Evolutionary conservation across 2,888 invertebrate genomes (phyloP), one percentile per base, ranked within the genome.

Genomic region (Serripes groenlandicus): DNA sequence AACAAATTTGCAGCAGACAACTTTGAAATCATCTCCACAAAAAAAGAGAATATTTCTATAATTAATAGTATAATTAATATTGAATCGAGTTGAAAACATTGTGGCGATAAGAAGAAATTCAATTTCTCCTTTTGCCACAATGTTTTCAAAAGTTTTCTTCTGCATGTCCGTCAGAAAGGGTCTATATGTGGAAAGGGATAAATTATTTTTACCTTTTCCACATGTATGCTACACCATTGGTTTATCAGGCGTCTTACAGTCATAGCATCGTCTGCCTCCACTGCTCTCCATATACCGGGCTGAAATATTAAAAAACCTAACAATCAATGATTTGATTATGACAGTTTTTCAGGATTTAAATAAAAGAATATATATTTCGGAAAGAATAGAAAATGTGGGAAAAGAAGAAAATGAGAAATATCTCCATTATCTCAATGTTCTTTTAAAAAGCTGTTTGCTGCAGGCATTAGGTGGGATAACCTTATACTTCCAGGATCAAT

Each of bases 281-380:
- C 92, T 23, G 93, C 93, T 62, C 88, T 86, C 92, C 93, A 93
- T 58, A 93, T 87, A 21, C 93, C 93, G 68, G 93, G 93, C 93
- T 93, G 76, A 11, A 88, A 86, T 23, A 56, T 56, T 11, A 11
- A 56, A 56, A 56, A 26, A 15, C 11, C 1, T 56, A 23, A 5
- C 56, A 56, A 26, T 11, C 56, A n/a, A 56, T 26, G 23, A 49
- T n/a, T n/a, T 56, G 3, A 56, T 23, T 3, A 11, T 56, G 56
- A 26, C 23, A n/a, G n/a, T n/a, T n/a, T n/a, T n/a, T n/a, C n/a
- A n/a, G n/a, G n/a, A n/a, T n/a, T n/a, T 26, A 3, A 26, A 56
- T 23, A 56, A 3, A 23, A 11, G 23, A 56, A 56, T 23, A 4
- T 23, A n/a, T 1, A 11, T 26, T 56, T 2, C 23, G 1, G 18